These are phyloP conservation scores for Rhorus exstirpatorius DNA, from an alignment of 2,888 invertebrate species.

Conservation along the genomic window DNA sequence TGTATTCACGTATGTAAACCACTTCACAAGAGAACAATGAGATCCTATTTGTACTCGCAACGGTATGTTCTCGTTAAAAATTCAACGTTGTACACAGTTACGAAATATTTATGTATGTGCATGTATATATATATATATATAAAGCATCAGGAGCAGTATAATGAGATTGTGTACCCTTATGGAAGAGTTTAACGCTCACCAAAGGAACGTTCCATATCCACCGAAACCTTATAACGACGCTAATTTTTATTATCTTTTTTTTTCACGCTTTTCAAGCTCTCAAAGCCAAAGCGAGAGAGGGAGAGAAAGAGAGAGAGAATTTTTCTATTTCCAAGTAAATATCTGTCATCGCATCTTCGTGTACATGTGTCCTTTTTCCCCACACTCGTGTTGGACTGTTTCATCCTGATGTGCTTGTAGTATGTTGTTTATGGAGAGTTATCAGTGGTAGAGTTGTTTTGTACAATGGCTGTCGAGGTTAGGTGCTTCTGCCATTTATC, in stretches of 20 bases:
- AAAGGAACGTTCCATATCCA: conserved; percentile 4
- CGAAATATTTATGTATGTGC: background rate
- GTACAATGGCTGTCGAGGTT: too few species aligned
- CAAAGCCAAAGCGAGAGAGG: conserved; percentile 1
- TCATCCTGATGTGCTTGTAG: background rate
- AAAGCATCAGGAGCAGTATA: conserved; percentile 11
- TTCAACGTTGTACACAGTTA: conserved; percentile 6
- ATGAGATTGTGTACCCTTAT: conserved; percentile 51
- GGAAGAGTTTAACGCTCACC: conserved; percentile 42
- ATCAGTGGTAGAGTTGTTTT: too few species aligned
- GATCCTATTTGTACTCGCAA: conserved; percentile 51
- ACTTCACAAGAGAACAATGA: conserved; percentile 44
- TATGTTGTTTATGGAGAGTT: too few species aligned
- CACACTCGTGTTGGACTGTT: background rate
- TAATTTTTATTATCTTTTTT: conserved; percentile 21
- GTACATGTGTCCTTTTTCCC: background rate
- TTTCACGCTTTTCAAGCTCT: conserved; percentile 13
- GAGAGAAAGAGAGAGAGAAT: too few species aligned
- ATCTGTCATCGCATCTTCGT: background rate
- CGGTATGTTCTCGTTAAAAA: background rate
- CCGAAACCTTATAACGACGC: conserved; percentile 36
- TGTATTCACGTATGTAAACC: conserved; percentile 51
- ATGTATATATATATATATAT: conserved; percentile 27
- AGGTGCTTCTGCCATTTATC: too few species aligned
- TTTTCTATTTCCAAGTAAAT: background rate